Evolutionary conservation across 1,140 invertebrate genomes (phyloP), one percentile per base, ranked within the genome.

Genomic region (Neoseiulus cucumeris): DNA sequence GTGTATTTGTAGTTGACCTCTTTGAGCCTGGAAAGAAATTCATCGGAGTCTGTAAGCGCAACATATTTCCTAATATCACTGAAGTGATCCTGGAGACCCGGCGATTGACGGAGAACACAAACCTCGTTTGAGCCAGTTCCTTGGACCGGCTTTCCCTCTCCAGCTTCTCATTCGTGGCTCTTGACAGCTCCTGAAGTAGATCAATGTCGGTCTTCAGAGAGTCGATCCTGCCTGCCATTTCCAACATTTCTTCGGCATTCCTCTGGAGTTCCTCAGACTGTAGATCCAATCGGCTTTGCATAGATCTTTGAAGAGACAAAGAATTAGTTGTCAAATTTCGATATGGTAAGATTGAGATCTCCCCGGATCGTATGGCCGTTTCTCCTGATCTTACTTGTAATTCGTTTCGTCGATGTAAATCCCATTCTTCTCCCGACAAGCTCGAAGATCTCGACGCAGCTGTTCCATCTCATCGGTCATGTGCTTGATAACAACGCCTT

Each of bases 11-110:
- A 59, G 51, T 59, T 59, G 14, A 59, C 51, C 9, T 59, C 51
- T 25, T 59, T 59, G 12, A 59, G 22, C 9, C 51, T 59, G 51
- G 33, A 96, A 72, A 75, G 84, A 94, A 42, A 94, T 82, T 77
- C 86, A 87, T 76, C 87, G n/a, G n/a, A n/a, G n/a, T n/a, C n/a
- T 89, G 71, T 88, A 87, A 68, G 91, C 87, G 41, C 89, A 78
- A 1, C 84, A 80, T 1, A 91, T 89, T 44, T 81, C 78, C 42
- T 95, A 77, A 79, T 95, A 91, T 20, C 84, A 78, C 51, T 87
- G 82, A 0, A 96, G 75, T 68, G 84, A 79, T 71, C 94, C 89
- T 70, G 94, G 93, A 77, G 94, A 89, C 71, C 89, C 87, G 59
- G 28, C 51, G 41, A 64, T 47, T 66, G 79, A 4, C 94, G 78